phyloP scores from a whole-genome alignment of 2,888 invertebrate genomes.

The Coecobrya sp. region DNA sequence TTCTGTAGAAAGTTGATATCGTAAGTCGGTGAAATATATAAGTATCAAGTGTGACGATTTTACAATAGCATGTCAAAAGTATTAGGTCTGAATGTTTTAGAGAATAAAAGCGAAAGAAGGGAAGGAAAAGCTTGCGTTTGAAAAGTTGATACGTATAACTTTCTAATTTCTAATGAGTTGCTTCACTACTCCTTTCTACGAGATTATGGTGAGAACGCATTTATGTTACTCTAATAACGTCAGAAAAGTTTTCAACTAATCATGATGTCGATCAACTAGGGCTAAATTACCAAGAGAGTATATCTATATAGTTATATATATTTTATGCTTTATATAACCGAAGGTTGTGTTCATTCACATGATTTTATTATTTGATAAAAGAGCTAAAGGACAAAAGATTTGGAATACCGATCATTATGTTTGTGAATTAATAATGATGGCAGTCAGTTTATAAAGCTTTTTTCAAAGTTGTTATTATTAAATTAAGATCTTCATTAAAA shows the following conservation, averaged over 20 bases:
- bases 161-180: background rate
- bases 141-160: background rate
- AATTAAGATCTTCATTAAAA: background rate
- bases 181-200: background rate
- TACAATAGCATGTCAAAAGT: too few species aligned
- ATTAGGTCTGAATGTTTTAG: too few species aligned
- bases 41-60: too few species aligned
- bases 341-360: background rate
- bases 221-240: too few species aligned
- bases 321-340: too few species aligned
- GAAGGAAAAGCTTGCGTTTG: background rate
- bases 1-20: too few species aligned
- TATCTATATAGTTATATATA: too few species aligned
- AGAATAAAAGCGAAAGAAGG: too few species aligned
- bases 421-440: background rate
- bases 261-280: background rate
- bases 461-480: background rate
- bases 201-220: too few species aligned
- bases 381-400: too few species aligned
- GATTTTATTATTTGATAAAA: background rate
- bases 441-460: background rate
- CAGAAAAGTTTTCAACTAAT: constrained; percentile 3
- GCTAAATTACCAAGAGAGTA: background rate
- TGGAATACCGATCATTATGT: background rate
- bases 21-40: too few species aligned